These are phyloP conservation scores for Caenorhabditis elegans DNA, from an alignment of 1,140 invertebrate genomes.

Conservation along the genomic window WBcel235 BX284605.5:2420001-2420500, in stretches of 20 bases:
- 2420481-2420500: neutral
- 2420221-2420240: neutral
- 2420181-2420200: no score
- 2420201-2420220: no score
- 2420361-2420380: neutral
- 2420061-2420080: no score
- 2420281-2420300: constrained; percentile 1
- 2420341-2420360: neutral
- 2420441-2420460: neutral
- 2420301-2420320: neutral
- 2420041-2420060: no score
- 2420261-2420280: neutral
- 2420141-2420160: no score
- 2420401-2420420: neutral
- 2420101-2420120: no score
- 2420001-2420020: no score
- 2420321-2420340: neutral
- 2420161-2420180: no score
- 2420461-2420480: neutral
- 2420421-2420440: neutral
- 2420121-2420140: no score
- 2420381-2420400: neutral
- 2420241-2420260: no score
- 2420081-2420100: no score
- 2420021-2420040: no score